These are phyloP conservation scores for Andrena cerasifolii DNA, from an alignment of 1,140 invertebrate genomes.

Conservation along the genomic window DNA sequence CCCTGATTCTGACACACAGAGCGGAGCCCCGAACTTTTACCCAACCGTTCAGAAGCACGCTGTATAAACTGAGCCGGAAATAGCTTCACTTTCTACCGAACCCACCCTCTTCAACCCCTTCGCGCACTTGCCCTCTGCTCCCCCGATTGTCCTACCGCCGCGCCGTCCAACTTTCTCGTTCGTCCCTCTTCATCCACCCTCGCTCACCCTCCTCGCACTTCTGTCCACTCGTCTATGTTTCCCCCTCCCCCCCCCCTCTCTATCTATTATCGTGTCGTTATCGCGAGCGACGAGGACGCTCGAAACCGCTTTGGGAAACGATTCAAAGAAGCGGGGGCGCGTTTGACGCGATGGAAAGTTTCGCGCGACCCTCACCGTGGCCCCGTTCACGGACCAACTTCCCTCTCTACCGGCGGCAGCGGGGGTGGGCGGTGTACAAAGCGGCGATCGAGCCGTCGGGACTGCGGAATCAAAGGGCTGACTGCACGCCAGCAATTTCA, in stretches of 20 bases:
- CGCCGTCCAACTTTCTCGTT: background rate
- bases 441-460: conserved; percentile 21
- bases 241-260: background rate
- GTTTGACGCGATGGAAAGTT: conserved; percentile 44
- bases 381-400: background rate
- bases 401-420: too few relatives aligned
- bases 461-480: conserved; percentile 56
- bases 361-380: background rate
- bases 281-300: conserved; percentile 2
- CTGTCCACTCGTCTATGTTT: background rate
- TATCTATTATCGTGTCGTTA: background rate
- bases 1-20: too few relatives aligned
- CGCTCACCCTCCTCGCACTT: background rate
- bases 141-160: background rate
- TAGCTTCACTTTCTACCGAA: background rate
- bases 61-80: background rate
- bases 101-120: too few relatives aligned
- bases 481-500: conserved; percentile 47
- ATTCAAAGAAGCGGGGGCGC: conserved; percentile 50
- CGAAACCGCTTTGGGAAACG: conserved; percentile 6
- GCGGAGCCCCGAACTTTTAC: too few relatives aligned
- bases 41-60: too few relatives aligned
- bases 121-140: too few relatives aligned
- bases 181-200: background rate
- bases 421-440: conserved; percentile 26